Percentiles rank a stretch among this genome's conserved stretches.
These are phyloP conservation scores for Acanthopleura granulata DNA, from an alignment of 2,888 invertebrate species.

Conservation along the genomic window DNA sequence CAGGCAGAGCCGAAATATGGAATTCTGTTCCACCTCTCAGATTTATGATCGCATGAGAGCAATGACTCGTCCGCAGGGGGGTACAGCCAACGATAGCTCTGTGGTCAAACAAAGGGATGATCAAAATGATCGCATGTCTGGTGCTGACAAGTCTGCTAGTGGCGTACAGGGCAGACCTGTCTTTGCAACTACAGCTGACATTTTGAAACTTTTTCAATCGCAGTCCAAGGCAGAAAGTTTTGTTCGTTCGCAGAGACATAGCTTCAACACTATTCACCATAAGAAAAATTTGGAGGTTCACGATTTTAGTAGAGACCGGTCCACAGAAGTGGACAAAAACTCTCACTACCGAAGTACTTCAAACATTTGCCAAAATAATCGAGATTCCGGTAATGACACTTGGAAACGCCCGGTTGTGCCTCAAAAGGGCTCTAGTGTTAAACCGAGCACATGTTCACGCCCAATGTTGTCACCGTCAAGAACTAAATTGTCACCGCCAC, in stretches of 20 bases:
- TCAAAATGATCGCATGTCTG: not conserved
- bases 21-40: constrained; percentile 8
- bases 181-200: constrained; percentile 7
- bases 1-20: not conserved
- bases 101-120: not conserved
- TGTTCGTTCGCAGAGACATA: constrained; percentile 12
- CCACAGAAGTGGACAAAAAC: not conserved
- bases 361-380: not conserved
- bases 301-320: not conserved
- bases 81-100: not conserved
- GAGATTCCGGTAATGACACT: not conserved
- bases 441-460: not conserved
- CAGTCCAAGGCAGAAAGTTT: constrained; percentile 12
- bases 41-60: constrained; percentile 13
- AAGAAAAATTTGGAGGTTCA: not conserved
- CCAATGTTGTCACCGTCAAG: not conserved
- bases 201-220: constrained; percentile 4
- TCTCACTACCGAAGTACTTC: not conserved
- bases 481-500: not conserved
- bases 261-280: constrained; percentile 7
- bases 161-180: not conserved
- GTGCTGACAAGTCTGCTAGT: not conserved
- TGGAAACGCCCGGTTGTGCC: not conserved
- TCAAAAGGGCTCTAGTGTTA: not conserved
- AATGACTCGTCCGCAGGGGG: not conserved